Evolutionary conservation across 2,113 vertebrate species (phyloP), one percentile per base, ranked within the genome.

Genomic region (Corvus moneduloides): DNA sequence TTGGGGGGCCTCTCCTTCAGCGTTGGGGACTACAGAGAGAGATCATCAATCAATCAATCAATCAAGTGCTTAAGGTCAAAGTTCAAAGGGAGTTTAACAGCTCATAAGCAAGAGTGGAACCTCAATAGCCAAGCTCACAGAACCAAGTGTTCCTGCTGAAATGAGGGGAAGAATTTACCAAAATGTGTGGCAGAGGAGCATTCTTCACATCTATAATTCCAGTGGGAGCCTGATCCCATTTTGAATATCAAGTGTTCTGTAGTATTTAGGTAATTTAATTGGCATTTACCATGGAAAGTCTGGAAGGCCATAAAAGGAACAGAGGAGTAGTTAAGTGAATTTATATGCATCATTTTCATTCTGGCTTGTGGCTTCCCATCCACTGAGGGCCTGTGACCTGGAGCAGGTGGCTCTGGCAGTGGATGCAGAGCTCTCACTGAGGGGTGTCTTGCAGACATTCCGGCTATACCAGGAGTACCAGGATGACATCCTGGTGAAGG

Each of bases 391-490:
- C 32, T 10, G 41, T 44, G 64, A 24, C 6, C 77, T 56, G 41
- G 7, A 35, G 71, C 24, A 37, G 88, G 11, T 9, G 61, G 14
- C 51, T 30, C 23, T 44, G 21, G 6, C 32, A 21, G 52, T 7
- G 75, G 35, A 11, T 27, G 51, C 24, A 13, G 73, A 58, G 81
- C 62, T 22, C 37, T 52, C 16, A 11, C 16, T 11, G 20, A 2
- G 46, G 46, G 32, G 7, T 62, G 19, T 85, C 44, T 78, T 84
- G 46, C 84, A 99, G 99, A 99, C 98, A 0, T 99, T 99, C 96
- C 98, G 99, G 51, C 96, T 99, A 66, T 99, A 99, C 97, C 99
- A 98, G 43, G 97, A 98, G 75, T 99, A 99, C 58, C 92, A 88
- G 52, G 99, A 99, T 62, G 98, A 99, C 22, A 95, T 99, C 51